These are phyloP conservation scores for Carcharodon carcharias DNA, from an alignment of 2,797 vertebrate species.

Conservation along the genomic window DNA sequence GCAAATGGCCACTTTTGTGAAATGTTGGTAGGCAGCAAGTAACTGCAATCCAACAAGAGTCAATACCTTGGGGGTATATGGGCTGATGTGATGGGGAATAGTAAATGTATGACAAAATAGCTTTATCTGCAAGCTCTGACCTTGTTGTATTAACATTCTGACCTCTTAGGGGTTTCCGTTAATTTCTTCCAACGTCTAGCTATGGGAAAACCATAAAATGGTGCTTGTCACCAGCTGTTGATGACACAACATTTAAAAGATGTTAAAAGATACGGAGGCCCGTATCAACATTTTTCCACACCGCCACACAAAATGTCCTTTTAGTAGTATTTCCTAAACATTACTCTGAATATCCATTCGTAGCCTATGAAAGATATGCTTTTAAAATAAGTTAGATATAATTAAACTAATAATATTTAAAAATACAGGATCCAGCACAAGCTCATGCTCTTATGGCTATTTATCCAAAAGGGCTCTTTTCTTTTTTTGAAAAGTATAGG, in stretches of 20 bases:
- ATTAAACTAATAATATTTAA: neutral
- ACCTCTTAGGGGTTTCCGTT: neutral
- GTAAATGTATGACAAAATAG: neutral
- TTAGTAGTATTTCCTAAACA: neutral
- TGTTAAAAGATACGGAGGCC: neutral
- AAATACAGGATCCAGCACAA: neutral
- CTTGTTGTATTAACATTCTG: neutral
- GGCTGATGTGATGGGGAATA: neutral
- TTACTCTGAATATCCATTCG: neutral
- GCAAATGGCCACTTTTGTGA: neutral
- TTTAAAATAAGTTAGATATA: neutral
- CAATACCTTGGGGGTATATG: neutral
- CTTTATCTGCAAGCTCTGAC: neutral
- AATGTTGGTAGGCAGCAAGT: neutral
- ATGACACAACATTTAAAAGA: neutral
- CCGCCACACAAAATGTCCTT: neutral
- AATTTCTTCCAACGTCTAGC: neutral
- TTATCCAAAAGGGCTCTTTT: too few relatives aligned
- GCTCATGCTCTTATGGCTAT: too few relatives aligned
- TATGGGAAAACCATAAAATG: neutral
- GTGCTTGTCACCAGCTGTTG: neutral
- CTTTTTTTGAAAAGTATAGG: too few relatives aligned
- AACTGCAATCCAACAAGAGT: neutral
- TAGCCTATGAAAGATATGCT: neutral
- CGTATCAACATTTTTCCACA: neutral